Base-by-base conservation (phyloP, 2,797 vertebrate species). In the Meriones psammophilus region DNA sequence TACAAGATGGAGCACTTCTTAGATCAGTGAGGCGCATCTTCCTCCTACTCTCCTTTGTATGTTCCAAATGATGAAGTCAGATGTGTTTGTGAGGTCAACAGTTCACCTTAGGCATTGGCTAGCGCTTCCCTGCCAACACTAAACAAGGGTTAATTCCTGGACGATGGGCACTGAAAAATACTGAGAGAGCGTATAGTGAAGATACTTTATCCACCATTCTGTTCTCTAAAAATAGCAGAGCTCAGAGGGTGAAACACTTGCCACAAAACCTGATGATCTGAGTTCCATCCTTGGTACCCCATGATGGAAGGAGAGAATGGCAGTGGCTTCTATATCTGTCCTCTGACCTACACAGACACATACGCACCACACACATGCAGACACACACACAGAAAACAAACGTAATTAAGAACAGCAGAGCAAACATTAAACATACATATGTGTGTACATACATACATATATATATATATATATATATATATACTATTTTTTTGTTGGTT, bases 1-100 rank as follows among this genome's bases (percentile, higher is more conserved):
- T 8, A 58, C 56, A 30, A 62, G 3, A 12, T 46, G n/a, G 95
- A 86, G 69, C 88, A 71, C 24, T 69, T 95, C 58, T 84, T 95
- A 78, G 94, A 84, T n/a, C 78, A 56, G 26, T 28, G 33, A 88
- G 9, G 39, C 79, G 1, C 22, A 74, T 74, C 0, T 0, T 42
- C 71, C 15, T 83, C 50, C 89, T 80, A 39, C 95, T 64, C 74
- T 39, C n/a, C n/a, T 54, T 68, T 36, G 6, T 46, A 39, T 66
- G 81, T 54, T 30, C 39, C 54, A 88, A 64, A 88, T 42, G 14
- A 60, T 69, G 46, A 80, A 24, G 20, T 71, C 66, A 69, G 28
- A 30, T 50, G 8, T 50, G 58, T 87, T 68, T 74, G 18, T 69
- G 28, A 66, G 64, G 30, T 68, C 58, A 93, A 20, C n/a, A 74